A percentile compares a stretch with the other conserved stretches of the same genome.
These are phyloP conservation scores for Drosophila melanosoma DNA, from an alignment of 2,888 invertebrate genomes.

Conservation along the genomic window DNA sequence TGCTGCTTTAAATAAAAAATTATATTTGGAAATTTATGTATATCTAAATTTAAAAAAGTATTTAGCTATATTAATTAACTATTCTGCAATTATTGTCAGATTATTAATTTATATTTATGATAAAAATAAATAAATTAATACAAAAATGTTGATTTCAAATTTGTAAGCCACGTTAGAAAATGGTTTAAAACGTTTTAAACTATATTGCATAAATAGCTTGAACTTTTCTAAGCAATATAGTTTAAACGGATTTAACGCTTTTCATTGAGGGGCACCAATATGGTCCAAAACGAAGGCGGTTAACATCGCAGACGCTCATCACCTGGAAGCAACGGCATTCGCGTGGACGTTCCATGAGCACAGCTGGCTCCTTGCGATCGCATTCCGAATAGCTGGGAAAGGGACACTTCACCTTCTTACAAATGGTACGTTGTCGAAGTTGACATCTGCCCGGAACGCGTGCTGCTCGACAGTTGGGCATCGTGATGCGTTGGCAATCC, in stretches of 20 bases:
- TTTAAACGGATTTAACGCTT: slow-evolving; percentile 3
- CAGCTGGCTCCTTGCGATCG: slow-evolving; percentile 14
- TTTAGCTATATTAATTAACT: not conserved
- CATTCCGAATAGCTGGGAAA: slow-evolving; percentile 73
- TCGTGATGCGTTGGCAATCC: slow-evolving; percentile 31
- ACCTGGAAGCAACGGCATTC: slow-evolving; percentile 47
- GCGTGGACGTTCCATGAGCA: slow-evolving; percentile 14
- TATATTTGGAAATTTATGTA: not conserved
- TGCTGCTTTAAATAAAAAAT: not conserved
- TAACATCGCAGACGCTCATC: not conserved
- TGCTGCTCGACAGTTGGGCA: slow-evolving; percentile 57
- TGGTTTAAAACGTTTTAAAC: slow-evolving; percentile 17
- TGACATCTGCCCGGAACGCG: slow-evolving; percentile 53
- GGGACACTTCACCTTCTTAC: slow-evolving; percentile 53
- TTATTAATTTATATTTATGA: not conserved
- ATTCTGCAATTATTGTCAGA: not conserved
- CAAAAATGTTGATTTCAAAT: not conserved
- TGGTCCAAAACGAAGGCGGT: not conserved
- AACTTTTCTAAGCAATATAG: slow-evolving; percentile 1
- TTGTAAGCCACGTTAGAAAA: too few species aligned
- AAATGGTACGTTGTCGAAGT: rapidly evolving
- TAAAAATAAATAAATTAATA: not conserved
- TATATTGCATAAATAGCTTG: slow-evolving; percentile 6
- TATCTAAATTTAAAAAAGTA: not conserved
- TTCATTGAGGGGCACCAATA: slow-evolving; percentile 28